A percentile compares a stretch with the other conserved stretches of the same genome.
These are phyloP conservation scores for Mobula birostris DNA, from an alignment of 2,113 vertebrate genomes.

Conservation along the genomic window DNA sequence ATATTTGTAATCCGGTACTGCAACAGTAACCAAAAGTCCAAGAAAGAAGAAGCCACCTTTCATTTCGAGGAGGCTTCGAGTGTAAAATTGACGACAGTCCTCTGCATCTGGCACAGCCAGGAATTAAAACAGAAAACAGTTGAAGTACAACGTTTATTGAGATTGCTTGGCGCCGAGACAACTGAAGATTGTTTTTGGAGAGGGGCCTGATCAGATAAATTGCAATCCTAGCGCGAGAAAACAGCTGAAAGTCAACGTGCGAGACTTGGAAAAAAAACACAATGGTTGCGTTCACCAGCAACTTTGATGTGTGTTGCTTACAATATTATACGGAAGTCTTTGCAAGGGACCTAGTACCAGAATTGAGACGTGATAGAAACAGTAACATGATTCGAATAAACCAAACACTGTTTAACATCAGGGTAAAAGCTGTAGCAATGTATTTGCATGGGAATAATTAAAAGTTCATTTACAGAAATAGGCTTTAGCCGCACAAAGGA, in stretches of 20 bases:
- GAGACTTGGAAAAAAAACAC: not conserved
- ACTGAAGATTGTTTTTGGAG: not conserved
- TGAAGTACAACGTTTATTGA: not conserved
- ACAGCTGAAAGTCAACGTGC: not conserved
- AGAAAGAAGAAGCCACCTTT: not conserved
- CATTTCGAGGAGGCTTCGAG: not conserved
- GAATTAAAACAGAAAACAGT: not conserved
- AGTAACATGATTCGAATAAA: not conserved
- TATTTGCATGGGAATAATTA: not conserved
- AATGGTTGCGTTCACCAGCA: no score
- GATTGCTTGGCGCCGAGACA: not conserved
- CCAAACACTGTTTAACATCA: not conserved
- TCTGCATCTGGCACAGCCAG: not conserved
- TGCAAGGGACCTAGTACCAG: not conserved
- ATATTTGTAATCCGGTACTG: conserved; percentile 5
- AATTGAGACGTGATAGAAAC: not conserved
- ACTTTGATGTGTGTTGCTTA: no score
- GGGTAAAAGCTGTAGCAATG: not conserved
- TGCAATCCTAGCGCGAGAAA: not conserved
- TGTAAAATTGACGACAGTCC: not conserved
- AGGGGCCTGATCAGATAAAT: not conserved
- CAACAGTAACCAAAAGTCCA: not conserved
- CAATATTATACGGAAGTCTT: no score
- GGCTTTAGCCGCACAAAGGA: not conserved
- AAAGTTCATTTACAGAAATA: not conserved